Base-by-base conservation (phyloP, 2,797 vertebrate species). In the Vultur gryphus region DNA sequence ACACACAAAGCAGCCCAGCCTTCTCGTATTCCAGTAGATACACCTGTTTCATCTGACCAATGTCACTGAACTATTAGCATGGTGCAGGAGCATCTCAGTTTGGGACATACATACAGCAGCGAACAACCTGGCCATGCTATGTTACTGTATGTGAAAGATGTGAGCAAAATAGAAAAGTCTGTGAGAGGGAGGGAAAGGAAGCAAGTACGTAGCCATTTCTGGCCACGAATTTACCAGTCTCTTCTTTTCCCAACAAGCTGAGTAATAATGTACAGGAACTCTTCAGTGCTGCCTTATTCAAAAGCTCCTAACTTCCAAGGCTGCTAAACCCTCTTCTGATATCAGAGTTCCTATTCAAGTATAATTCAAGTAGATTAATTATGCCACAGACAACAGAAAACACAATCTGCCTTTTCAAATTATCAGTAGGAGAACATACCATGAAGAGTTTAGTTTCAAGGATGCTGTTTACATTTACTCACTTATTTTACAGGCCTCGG, bases 321-420 rank as follows among this genome's bases (percentile, higher is more conserved):
- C 46, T 91, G 82, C 81, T 83, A 84, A 93, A 83, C n/a, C 23
- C 58, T 84, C 72, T 89, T 95, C 78, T 89, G 61, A 28, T 57
- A 95, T 35, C 78, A 67, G 75, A 87, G 66, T 37, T 93, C 41
- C 59, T 4, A 0, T 76, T 95, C 55, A 66, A 92, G 91, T 61
- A 64, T 19, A 78, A 93, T 77, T 95, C 84, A 87, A 92, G 75
- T 62, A 87, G 78, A 96, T 93, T 94, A 95, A 95, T 94, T 95
- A 96, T 72, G 39, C 37, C 49, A 83, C 29, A 86, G 64, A 89
- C 78, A 95, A 90, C 87, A 86, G 76, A 93, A 95, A 93, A 92
- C 26, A 2, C 35, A 62, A 51, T 26, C 73, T 91, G 82, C 78
- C 80, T 94, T 66, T 93, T 95, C 70, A 95, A 82, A 93, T 93